Evolutionary conservation across 2,888 invertebrate species (phyloP), one percentile per base, ranked within the genome.

Genomic region (Cheilosia impressa): DNA sequence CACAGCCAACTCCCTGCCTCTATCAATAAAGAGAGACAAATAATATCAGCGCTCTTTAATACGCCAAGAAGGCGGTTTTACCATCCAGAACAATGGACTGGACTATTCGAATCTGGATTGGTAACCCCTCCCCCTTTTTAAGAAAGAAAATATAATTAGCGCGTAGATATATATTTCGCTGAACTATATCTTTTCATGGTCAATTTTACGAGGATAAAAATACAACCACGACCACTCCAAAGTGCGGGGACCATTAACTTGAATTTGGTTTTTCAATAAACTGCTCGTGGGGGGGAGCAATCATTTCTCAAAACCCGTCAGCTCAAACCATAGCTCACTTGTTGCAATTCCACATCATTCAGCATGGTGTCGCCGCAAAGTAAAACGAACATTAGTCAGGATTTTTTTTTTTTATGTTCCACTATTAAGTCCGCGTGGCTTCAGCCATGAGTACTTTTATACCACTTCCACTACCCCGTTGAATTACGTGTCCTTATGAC

Each of bases 281-380:
- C 38, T 41, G 15, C 38, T 10, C 15, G 5, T 31, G 27, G 31
- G 17, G 55, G 9, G 1, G 17, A 9, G n/a, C 31, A 17, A 4
- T 55, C 34, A 10, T 47, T 17, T 45, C 17, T 17, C n/a, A 17
- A 55, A 52, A 52, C 10, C 57, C 60, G 3, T 60, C 27, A 60
- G 15, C 73, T 27, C 9, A 45, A 60, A 60, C 43, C 58, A 17
- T 52, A 15, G 13, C 53, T 34, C 75, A 81, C 81, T 81, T 81
- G 81, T 75, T 75, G 81, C 75, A 75, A 75, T 63, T 75, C 75
- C 57, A 63, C 75, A 55, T 69, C 63, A 62, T 50, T 47, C 75
- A 50, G 41, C 17, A 34, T 68, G 60, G 62, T 69, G 68, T 68
- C 66, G 55, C 63, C 45, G 31, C 66, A 38, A 76, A 47, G 62